phyloP scores from a whole-genome alignment of 2,113 vertebrate genomes.

The Stigmatopora argus region DNA sequence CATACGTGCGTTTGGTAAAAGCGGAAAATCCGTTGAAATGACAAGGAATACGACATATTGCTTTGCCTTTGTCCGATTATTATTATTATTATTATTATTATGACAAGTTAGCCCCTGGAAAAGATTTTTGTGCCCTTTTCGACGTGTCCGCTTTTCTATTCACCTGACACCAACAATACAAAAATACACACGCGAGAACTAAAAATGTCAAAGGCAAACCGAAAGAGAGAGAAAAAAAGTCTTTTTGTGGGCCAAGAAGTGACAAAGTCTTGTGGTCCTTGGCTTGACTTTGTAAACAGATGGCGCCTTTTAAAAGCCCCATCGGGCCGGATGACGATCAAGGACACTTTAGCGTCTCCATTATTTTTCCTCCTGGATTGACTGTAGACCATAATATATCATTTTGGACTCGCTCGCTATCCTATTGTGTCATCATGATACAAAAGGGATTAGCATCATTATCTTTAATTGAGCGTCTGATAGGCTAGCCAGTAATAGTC shows the following conservation, averaged over 20 bases:
- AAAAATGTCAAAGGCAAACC: constrained; percentile 28
- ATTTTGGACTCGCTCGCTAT: neutral
- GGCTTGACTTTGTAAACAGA: constrained; percentile 68
- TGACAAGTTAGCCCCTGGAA: no score
- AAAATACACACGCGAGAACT: constrained; percentile 19
- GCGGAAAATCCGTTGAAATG: no score
- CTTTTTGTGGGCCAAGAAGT: constrained; percentile 15
- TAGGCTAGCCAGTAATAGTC: no score
- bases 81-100: no score
- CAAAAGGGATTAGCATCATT: no score
- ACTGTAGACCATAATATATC: neutral
- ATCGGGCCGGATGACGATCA: constrained; percentile 52
- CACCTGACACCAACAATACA: neutral
- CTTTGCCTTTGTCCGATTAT: no score
- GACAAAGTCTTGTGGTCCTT: constrained; percentile 45
- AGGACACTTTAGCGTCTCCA: constrained; percentile 54
- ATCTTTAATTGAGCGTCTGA: no score
- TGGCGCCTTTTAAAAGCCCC: constrained; percentile 55
- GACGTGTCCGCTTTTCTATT: constrained; percentile 11
- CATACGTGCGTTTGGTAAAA: no score
- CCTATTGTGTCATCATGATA: no score
- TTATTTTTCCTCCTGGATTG: constrained; percentile 53
- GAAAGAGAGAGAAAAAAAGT: neutral
- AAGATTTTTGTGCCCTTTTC: no score
- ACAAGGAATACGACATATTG: no score